Percentiles rank a stretch among this genome's conserved stretches.
These are phyloP conservation scores for Agriopis marginaria DNA, from an alignment of 2,888 invertebrate genomes.

Conservation along the genomic window DNA sequence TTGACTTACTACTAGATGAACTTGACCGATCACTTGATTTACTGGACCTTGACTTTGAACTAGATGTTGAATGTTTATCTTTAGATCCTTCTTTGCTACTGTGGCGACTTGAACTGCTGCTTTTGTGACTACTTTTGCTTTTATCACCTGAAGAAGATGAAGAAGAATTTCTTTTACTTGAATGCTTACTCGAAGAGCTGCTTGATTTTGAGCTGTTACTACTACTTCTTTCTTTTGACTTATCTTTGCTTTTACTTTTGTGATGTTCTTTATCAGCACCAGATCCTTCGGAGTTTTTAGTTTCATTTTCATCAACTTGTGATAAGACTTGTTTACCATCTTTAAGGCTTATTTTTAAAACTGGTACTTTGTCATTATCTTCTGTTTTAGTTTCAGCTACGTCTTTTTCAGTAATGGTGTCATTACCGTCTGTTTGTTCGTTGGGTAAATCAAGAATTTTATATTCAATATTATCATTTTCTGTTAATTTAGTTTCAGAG, in stretches of 20 bases:
- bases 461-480: conserved; percentile 36
- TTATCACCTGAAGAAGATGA: conserved; percentile 71
- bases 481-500: conserved; percentile 45
- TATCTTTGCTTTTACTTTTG: conserved; percentile 76
- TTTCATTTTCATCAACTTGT: conserved; percentile 81
- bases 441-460: conserved; percentile 34
- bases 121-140: conserved; percentile 67
- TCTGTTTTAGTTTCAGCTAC: conserved; percentile 42
- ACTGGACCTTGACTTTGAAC: conserved; percentile 70
- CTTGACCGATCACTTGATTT: conserved; percentile 66
- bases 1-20: conserved; percentile 68
- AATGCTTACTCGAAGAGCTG: conserved; percentile 68
- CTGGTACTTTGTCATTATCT: conserved; percentile 58
- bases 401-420: conserved; percentile 40
- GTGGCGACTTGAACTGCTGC: conserved; percentile 72
- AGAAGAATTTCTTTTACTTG: conserved; percentile 69
- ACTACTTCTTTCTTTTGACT: conserved; percentile 76
- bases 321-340: conserved; percentile 91
- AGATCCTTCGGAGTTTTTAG: conserved; percentile 65
- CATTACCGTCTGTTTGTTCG: conserved; percentile 25
- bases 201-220: conserved; percentile 57
- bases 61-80: conserved; percentile 63
- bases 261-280: conserved; percentile 71
- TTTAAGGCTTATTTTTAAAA: conserved; percentile 88
- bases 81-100: conserved; percentile 71